Base-by-base conservation (phyloP, 1,140 invertebrate species). In the Cheumatopsyche charites region DNA sequence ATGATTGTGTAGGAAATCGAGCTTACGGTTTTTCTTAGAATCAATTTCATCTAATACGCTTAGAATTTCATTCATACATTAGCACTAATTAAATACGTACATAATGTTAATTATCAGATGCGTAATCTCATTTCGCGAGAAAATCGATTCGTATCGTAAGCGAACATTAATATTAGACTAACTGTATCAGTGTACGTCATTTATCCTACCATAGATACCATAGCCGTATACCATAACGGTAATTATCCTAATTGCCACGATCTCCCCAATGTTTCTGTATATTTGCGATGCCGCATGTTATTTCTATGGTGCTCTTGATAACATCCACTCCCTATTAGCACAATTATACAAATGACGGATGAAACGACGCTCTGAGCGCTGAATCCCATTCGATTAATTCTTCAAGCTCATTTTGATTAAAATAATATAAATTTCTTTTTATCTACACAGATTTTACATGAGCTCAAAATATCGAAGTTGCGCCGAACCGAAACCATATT, bases 191-290 rank as follows among this genome's bases (percentile, higher is more conserved):
- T 36, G 29, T 36, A 36, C 29, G 29, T 36, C 29, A 36, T 3
- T 36, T 36, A 9, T 3, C 29, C 9, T 3, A 36, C 5, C 17
- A n/a, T 65, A 23, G 41, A 47, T 66, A 66, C 47, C 23, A 47
- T n/a, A n/a, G n/a, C n/a, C n/a, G n/a, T n/a, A n/a, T n/a, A n/a
- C n/a, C 43, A 42, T 47, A 25, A 21, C 26, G 58, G 67, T 73
- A 70, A 73, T 73, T 73, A 73, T 70, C 45, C 72, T 73, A 73
- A 73, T 73, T 73, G 72, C 72, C 52, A 69, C 45, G 36, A 69
- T 69, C 61, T 73, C 72, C 17, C 19, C 19, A 9, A 19, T 15
- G 41, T 66, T 66, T 66, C 63, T n/a, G 62, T 63, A 63, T 63
- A 63, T 49, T 49, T 42, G 63, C 47, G 47, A 66, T 66, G 25